phyloP scores from a whole-genome alignment of 2,113 vertebrate genomes.

The Gopherus flavomarginatus region DNA sequence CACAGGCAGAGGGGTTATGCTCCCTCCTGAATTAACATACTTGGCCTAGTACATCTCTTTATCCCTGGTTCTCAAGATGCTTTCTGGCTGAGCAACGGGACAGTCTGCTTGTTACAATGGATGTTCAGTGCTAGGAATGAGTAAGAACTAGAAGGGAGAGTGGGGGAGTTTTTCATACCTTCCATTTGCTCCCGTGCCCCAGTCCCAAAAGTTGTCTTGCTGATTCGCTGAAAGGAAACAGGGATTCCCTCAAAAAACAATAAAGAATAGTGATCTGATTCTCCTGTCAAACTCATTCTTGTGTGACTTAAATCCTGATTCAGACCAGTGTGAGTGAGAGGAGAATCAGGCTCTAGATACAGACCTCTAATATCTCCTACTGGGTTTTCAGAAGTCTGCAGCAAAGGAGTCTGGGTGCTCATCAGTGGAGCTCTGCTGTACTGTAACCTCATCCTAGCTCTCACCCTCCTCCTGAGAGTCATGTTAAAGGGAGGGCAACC shows the following conservation, averaged over 20 bases:
- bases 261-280: slow-evolving; percentile 42
- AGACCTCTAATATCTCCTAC: background rate
- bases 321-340: background rate
- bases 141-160: background rate
- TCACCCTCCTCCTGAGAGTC: background rate
- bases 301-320: slow-evolving; percentile 5
- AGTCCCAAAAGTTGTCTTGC: slow-evolving; percentile 36
- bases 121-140: background rate
- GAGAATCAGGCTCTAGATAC: background rate
- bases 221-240: slow-evolving; percentile 35
- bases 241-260: slow-evolving; percentile 59
- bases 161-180: background rate
- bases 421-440: background rate
- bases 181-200: background rate
- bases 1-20: background rate
- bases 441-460: background rate
- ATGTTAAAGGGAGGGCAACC: accelerated
- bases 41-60: background rate
- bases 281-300: background rate
- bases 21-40: background rate
- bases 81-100: background rate
- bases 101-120: background rate
- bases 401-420: background rate
- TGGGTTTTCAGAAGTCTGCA: background rate
- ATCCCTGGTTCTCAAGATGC: background rate